Percentiles rank a stretch among this genome's conserved stretches.
Evolutionary conservation across 1,140 invertebrate genomes (phyloP).

Genomic region (Caenorhabditis remanei): DNA sequence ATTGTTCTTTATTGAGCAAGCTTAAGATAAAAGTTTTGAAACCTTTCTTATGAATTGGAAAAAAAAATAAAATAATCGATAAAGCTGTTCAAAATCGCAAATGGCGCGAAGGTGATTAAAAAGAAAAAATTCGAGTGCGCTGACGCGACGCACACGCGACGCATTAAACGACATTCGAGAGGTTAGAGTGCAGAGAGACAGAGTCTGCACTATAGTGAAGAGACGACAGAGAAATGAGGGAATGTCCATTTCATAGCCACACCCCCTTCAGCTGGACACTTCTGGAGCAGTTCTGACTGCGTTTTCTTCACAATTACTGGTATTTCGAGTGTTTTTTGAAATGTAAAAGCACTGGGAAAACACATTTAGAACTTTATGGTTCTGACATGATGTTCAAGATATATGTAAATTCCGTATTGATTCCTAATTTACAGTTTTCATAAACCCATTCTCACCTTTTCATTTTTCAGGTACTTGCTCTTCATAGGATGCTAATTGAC

Average conservation of each 20-base stretch:
- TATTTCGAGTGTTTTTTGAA: background rate
- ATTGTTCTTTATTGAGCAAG: too few species aligned
- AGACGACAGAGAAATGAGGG: constrained; percentile 25
- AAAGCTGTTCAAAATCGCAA: constrained; percentile 18
- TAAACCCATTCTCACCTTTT: background rate
- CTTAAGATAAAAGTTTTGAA: too few species aligned
- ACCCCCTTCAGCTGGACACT: constrained; percentile 17
- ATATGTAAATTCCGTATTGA: too few species aligned
- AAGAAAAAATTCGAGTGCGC: constrained; percentile 23
- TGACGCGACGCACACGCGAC: constrained; percentile 7
- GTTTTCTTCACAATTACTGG: background rate
- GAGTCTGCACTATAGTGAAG: background rate
- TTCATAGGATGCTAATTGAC: constrained; percentile 3
- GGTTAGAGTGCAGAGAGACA: constrained; percentile 34
- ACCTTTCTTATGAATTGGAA: too few species aligned
- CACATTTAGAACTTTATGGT: too few species aligned
- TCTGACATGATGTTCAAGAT: too few species aligned
- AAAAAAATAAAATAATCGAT: constrained; percentile 11
- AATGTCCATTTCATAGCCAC: constrained; percentile 5
- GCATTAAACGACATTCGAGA: constrained; percentile 14
- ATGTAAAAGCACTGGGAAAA: too few species aligned
- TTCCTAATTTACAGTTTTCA: too few species aligned
- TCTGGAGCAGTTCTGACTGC: constrained; percentile 11
- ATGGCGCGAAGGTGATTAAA: constrained; percentile 50
- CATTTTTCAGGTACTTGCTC: background rate